These are phyloP conservation scores for Mythimna vitellina DNA, from an alignment of 2,888 invertebrate genomes.

Conservation along the genomic window DNA sequence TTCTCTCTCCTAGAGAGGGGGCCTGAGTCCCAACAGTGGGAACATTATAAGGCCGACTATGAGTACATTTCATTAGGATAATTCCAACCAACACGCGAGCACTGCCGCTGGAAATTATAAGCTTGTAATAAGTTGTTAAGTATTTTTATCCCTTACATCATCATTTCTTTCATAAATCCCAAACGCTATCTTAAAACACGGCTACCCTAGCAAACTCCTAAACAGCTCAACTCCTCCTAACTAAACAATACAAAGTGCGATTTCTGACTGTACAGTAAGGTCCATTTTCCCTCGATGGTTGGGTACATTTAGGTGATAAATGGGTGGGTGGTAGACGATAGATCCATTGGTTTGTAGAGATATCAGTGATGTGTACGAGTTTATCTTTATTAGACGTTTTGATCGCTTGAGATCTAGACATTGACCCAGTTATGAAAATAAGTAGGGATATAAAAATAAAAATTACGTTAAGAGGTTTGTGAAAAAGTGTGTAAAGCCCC, in stretches of 20 bases:
- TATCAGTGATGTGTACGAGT: constrained; percentile 43
- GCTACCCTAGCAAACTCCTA: constrained; percentile 28
- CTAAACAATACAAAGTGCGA: constrained; percentile 37
- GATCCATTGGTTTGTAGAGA: constrained; percentile 41
- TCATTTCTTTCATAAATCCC: constrained; percentile 8
- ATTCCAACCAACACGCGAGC: background rate
- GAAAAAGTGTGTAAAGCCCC: too few species aligned
- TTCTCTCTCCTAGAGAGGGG: too few species aligned
- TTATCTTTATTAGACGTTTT: constrained; percentile 58
- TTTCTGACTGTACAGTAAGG: constrained; percentile 43
- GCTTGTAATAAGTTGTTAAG: background rate
- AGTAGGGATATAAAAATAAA: constrained; percentile 14
- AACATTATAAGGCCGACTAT: too few species aligned
- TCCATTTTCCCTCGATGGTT: constrained; percentile 43
- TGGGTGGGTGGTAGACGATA: constrained; percentile 32
- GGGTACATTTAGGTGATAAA: constrained; percentile 48
- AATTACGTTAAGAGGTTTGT: background rate
- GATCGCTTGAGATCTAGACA: constrained; percentile 48
- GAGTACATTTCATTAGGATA: background rate
- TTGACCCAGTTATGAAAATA: constrained; percentile 46
- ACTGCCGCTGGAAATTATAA: background rate
- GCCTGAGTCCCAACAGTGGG: too few species aligned
- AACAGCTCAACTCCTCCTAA: constrained; percentile 7
- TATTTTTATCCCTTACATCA: constrained; percentile 10
- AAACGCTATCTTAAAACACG: constrained; percentile 24